Percentiles rank a stretch among this genome's conserved stretches.
Conservation (phyloP, 1,140 invertebrate species). For the Drosophila orosa region DNA sequence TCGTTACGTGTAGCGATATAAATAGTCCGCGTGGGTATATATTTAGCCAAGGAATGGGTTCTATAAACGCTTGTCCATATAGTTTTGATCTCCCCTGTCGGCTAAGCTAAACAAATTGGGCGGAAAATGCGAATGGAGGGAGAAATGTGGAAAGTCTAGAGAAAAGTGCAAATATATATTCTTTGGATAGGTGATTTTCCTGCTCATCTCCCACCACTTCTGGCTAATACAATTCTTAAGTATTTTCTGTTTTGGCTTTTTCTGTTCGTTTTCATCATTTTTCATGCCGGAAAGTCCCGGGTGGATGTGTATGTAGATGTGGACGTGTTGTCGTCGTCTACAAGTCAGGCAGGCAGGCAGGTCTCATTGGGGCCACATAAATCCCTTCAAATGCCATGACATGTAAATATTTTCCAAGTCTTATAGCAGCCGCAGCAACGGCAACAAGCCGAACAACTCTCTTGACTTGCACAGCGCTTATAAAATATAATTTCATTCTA, state of each 20-base stretch:
- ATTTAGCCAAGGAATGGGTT: constrained; percentile 50
- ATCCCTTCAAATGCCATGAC: constrained; percentile 77
- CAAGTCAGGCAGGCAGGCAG: constrained; percentile 56
- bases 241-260: constrained; percentile 35
- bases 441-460: constrained; percentile 32
- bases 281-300: constrained; percentile 59
- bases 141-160: background rate
- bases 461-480: constrained; percentile 53
- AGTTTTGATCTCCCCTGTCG: constrained; percentile 26
- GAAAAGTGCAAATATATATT: constrained; percentile 33
- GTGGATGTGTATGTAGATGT: constrained; percentile 47
- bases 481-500: constrained; percentile 83
- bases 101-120: constrained; percentile 65
- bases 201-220: constrained; percentile 2
- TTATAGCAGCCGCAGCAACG: constrained; percentile 49
- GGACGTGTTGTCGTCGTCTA: constrained; percentile 28
- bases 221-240: constrained; percentile 53
- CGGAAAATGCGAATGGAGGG: background rate
- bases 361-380: constrained; percentile 68
- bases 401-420: constrained; percentile 71
- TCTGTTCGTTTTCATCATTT: constrained; percentile 48
- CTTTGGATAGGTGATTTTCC: constrained; percentile 15
- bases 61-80: constrained; percentile 25
- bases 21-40: constrained; percentile 58
- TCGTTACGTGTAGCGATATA: constrained; percentile 72